Evolutionary conservation across 1,140 invertebrate genomes (phyloP), one percentile per base, ranked within the genome.

Genomic region (Penaeus indicus): DNA sequence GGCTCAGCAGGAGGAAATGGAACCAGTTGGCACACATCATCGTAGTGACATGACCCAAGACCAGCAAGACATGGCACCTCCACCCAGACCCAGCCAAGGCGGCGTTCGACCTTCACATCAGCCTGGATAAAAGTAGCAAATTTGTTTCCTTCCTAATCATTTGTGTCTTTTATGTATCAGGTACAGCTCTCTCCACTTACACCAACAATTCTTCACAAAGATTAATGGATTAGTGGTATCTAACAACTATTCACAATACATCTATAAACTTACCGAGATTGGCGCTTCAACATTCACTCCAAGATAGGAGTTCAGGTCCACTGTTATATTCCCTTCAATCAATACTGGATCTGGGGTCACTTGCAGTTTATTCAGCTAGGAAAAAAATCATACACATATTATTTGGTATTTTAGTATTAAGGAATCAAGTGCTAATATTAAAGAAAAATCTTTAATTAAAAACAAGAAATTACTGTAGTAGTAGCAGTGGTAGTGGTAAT

Each of bases 101-200:
- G 69, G 54, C 84, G 84, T 67, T 85, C 84, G 25, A 85, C 84
- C 18, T 85, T 72, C 42, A 85, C 69, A 61, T n/a, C n/a, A 69
- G 69, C 84, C 84, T 85, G 67, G 19, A 38, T 61, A 72, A 54
- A 54, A 54, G 11, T 13, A 2, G 54, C 11, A 11, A 54, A 54
- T 0, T 54, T 13, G 10, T 13, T 5, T 54, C 54, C 54, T 42
- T 42, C 38, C 38, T 42, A 42, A 42, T 42, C 5, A 42, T 42
- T 42, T 42, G 7, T 42, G 7, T 42, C 38, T 42, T 42, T 42
- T 42, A 42, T 1, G 5, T 42, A 7, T 42, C 38, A 42, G 38
- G 4, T 4, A 42, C 38, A 54, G 54, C 54, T 54, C 54, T 54
- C 2, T 16, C 11, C 16, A 54, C 10, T 54, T 13, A 11, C 16